Evolutionary conservation across 1,140 invertebrate species (phyloP), one percentile per base, ranked within the genome.

Genomic region (Drosophila grimshawi): DNA sequence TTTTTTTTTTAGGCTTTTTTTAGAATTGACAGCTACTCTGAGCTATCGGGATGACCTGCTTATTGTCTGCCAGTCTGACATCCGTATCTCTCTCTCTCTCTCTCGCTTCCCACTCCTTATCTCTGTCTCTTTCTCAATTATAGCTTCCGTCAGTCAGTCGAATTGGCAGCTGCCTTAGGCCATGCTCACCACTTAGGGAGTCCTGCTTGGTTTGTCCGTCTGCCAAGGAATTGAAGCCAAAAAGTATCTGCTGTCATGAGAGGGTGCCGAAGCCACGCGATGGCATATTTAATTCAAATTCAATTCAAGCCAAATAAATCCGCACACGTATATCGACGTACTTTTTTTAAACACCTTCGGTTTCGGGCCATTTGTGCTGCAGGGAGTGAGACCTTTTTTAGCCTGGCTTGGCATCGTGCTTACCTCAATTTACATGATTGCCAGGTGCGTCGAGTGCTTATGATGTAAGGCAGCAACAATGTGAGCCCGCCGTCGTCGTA

Each of bases 401-500:
- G 59, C n/a, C 10, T 19, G 1, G 4, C 29, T 3, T 32, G 27
- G 41, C 61, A 32, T 45, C 32, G 10, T 11, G 45, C 77, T 81
- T 62, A 92, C 91, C 98, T 94, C 52, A 99, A 93, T 93, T 97
- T 97, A 89, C 97, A 97, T 67, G 95, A 95, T 51, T 95, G 94
- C 97, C 97, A 99, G 90, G 96, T 96, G 33, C 95, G 94, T 70
- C 97, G 94, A 5, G 96, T 98, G 49, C 96, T 97, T 59, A 99
- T 95, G 51, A 99, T 97, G 86, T 98, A 98, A 0, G 98, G 97
- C 57, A 97, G 92, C 8, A 98, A 93, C 3, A 97, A 93, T 0
- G 97, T 97, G 49, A 97, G 94, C 45, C 96, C 95, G 94, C 97
- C 98, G 92, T 98, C 98, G 93, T 99, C 98, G 92, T 99, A 99